Percentiles rank a stretch among this genome's conserved stretches.
phyloP scores from a whole-genome alignment of 2,113 vertebrate species.

The Anhinga rufa region DNA sequence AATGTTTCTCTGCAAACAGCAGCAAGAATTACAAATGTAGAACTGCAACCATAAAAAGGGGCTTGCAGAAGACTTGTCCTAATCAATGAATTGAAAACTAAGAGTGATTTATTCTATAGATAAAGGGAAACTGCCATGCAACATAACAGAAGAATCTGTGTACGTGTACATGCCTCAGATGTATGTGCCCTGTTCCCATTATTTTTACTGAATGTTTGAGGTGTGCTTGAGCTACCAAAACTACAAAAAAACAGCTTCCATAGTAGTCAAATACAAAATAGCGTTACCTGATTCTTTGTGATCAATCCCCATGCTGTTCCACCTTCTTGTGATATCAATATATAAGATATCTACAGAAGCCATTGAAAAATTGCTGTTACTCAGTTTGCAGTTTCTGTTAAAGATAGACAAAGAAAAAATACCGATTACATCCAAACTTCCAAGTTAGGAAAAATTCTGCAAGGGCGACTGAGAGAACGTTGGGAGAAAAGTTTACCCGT shows the following conservation, averaged over 20 bases:
- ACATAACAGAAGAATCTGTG: neutral
- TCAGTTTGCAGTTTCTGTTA: slow-evolving; percentile 89
- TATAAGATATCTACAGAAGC: slow-evolving; percentile 94
- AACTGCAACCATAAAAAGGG: neutral
- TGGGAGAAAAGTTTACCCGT: neutral
- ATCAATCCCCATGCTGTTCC: slow-evolving; percentile 77
- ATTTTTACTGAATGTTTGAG: neutral
- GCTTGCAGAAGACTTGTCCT: neutral
- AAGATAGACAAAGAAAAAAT: neutral
- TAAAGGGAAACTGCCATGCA: neutral
- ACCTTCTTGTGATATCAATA: slow-evolving; percentile 93
- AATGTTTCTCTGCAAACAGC: neutral
- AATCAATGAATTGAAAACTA: neutral
- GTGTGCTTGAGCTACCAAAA: neutral
- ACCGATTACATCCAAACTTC: neutral
- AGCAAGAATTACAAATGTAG: neutral
- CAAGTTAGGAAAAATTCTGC: neutral
- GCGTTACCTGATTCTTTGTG: slow-evolving; percentile 86
- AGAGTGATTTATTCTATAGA: neutral
- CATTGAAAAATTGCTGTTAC: slow-evolving; percentile 89
- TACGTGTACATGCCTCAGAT: neutral
- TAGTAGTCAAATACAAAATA: neutral
- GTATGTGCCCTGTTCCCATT: neutral
- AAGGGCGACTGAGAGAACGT: neutral
- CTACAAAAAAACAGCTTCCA: neutral